Base-by-base conservation (phyloP, 2,113 vertebrate genomes). In the Hipposideros armiger region DNA sequence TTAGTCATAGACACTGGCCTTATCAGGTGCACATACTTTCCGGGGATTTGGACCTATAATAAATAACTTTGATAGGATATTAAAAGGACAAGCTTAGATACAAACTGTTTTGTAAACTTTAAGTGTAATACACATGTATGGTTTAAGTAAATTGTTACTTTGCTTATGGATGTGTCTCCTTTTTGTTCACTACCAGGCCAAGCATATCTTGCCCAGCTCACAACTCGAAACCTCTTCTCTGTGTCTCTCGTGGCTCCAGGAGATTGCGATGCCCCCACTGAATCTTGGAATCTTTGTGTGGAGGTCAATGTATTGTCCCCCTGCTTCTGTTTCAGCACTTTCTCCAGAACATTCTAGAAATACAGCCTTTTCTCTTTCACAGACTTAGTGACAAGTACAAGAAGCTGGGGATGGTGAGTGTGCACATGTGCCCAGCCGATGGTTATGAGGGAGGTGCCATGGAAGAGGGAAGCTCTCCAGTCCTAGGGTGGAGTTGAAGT, bases 391-490 rank as follows among this genome's bases (percentile, higher is more conserved):
- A 32, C 66, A 82, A 62, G 5, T 3, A 47, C 66, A 62, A 91
- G 72, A 97, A 91, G 36, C 36, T 36, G 36, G 36, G 36, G 36
- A 9, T 4, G 30, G 70, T 11, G 60, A 58, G 47, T 3, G 4
- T 11, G 15, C 14, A 13, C 14, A 0, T 3, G 24, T 22, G 7
- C 30, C 56, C 22, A 10, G 77, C 0, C 2, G 40, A 11, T 1
- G 1, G 1, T 4, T 0, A 0, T 0, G 2, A 47, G 76, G 78
- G 93, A 47, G 69, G 16, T 7, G 16, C 14, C 11, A n/a, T 0
- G 45, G 88, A 83, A 89, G 90, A 91, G 94, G 80, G 0, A 0
- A 81, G 91, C 56, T 17, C 52, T 84, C 1, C n/a, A 26, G 58
- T 32, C 24, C 2, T 4, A 16, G 92, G 26, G 58, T 58, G 45